Percentiles rank a stretch among this genome's conserved stretches.
phyloP scores from a whole-genome alignment of 1,140 invertebrate species.

The Caenorhabditis latens region DNA sequence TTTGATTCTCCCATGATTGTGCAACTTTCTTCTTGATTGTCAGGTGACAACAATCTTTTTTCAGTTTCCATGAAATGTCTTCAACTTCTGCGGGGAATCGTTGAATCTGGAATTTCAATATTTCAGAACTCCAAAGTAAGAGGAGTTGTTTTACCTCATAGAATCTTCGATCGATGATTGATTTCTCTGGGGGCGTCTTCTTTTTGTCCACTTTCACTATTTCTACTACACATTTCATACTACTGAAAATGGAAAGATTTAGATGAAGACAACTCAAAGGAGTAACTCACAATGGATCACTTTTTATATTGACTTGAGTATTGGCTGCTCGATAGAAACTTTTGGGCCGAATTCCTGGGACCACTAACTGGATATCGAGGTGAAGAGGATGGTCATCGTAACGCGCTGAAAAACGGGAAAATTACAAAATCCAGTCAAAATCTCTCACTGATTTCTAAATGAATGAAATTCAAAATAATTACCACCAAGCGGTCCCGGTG shows the following conservation, averaged over 20 bases:
- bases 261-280: not conserved
- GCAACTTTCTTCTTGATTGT: conserved; percentile 55
- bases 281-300: conserved; percentile 52
- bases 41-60: conserved; percentile 58
- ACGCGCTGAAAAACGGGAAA: conserved; percentile 24
- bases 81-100: conserved; percentile 53
- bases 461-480: not conserved
- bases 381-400: conserved; percentile 54
- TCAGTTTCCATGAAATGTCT: conserved; percentile 60
- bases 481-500: conserved; percentile 20
- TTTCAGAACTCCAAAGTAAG: not conserved
- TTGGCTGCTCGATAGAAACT: conserved; percentile 56
- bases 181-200: conserved; percentile 59
- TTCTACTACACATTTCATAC: conserved; percentile 58
- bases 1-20: conserved; percentile 55
- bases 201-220: conserved; percentile 62
- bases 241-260: conserved; percentile 36
- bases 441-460: too few species aligned
- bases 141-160: not conserved
- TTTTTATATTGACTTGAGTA: conserved; percentile 59
- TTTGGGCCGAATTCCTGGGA: conserved; percentile 57
- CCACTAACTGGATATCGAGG: conserved; percentile 58
- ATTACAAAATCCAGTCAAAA: too few species aligned
- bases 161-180: conserved; percentile 58
- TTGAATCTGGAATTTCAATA: conserved; percentile 33